Conservation (phyloP, 92 coral and sea anemone genomes). For the Epizoanthus illoricatus region DNA sequence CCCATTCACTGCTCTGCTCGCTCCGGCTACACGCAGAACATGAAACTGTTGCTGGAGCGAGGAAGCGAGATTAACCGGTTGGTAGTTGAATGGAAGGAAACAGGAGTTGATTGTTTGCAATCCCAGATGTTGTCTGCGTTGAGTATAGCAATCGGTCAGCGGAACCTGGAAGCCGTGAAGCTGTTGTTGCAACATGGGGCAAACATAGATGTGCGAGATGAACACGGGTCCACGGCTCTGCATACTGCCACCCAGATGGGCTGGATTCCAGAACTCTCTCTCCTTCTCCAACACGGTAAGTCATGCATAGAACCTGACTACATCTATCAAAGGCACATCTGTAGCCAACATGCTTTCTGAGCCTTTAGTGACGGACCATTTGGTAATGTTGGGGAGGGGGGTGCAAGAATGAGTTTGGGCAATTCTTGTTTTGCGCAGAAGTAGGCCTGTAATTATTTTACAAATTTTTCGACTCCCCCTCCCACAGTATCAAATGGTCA, state of each 20-base stretch:
- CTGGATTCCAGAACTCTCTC: neutral
- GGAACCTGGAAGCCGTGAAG: slow-evolving; percentile 27
- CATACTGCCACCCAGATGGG: slow-evolving; percentile 16
- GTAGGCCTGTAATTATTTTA: too few species aligned
- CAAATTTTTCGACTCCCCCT: too few species aligned
- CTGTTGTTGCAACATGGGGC: slow-evolving; percentile 27
- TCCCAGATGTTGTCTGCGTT: slow-evolving; percentile 27
- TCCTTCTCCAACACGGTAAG: slow-evolving; percentile 30
- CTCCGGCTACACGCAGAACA: neutral
- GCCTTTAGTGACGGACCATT: too few species aligned
- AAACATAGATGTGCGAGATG: neutral
- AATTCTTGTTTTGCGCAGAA: too few species aligned
- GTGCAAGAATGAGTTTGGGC: too few species aligned
- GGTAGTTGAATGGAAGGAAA: slow-evolving; percentile 14
- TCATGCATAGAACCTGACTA: neutral
- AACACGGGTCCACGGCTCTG: slow-evolving; percentile 3
- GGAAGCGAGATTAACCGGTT: slow-evolving; percentile 19
- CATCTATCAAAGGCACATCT: neutral
- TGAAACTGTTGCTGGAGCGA: slow-evolving; percentile 16
- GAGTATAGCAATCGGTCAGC: slow-evolving; percentile 28
- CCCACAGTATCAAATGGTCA: too few species aligned
- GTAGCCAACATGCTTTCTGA: neutral
- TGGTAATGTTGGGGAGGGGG: too few species aligned
- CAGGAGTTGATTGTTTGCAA: neutral
- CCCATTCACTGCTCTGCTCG: slow-evolving; percentile 32